Percentiles rank a stretch among this genome's conserved stretches.
These are phyloP conservation scores for Macroramphosus scolopax DNA, from an alignment of 2,797 vertebrate genomes.

Conservation along the genomic window DNA sequence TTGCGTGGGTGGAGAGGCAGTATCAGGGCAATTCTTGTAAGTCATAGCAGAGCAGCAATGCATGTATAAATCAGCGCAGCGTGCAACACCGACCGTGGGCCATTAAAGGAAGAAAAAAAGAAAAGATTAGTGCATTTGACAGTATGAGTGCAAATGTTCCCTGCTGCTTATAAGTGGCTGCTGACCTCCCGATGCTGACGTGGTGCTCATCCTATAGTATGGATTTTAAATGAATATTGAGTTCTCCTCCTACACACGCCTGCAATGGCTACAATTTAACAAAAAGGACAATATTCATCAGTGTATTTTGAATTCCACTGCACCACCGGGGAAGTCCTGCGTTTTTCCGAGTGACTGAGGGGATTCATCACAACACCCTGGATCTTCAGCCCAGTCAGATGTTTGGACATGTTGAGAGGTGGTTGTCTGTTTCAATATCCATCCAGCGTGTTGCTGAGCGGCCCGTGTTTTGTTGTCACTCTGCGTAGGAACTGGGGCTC, in stretches of 20 bases:
- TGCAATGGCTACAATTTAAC: no score
- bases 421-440: constrained; percentile 61
- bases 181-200: constrained; percentile 20
- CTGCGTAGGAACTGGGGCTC: constrained; percentile 51
- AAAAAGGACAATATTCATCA: no score
- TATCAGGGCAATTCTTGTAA: constrained; percentile 43
- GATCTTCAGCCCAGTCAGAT: constrained; percentile 34
- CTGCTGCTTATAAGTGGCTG: constrained; percentile 24
- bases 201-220: constrained; percentile 20
- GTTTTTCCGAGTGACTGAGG: constrained; percentile 26
- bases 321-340: constrained; percentile 36
- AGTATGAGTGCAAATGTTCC: constrained; percentile 22
- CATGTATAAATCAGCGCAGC: constrained; percentile 38
- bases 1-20: constrained; percentile 35
- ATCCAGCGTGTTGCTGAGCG: constrained; percentile 46
- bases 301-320: constrained; percentile 30
- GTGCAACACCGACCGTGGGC: constrained; percentile 35
- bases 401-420: constrained; percentile 55
- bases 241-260: no score
- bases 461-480: constrained; percentile 59
- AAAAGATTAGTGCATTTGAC: constrained; percentile 19
- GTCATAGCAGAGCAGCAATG: constrained; percentile 38
- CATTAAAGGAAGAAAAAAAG: constrained; percentile 26
- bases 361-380: constrained; percentile 32
- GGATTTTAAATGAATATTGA: constrained; percentile 28